Base-by-base conservation (phyloP, 2,797 vertebrate genomes). In the Corythornis leucogaster region DNA sequence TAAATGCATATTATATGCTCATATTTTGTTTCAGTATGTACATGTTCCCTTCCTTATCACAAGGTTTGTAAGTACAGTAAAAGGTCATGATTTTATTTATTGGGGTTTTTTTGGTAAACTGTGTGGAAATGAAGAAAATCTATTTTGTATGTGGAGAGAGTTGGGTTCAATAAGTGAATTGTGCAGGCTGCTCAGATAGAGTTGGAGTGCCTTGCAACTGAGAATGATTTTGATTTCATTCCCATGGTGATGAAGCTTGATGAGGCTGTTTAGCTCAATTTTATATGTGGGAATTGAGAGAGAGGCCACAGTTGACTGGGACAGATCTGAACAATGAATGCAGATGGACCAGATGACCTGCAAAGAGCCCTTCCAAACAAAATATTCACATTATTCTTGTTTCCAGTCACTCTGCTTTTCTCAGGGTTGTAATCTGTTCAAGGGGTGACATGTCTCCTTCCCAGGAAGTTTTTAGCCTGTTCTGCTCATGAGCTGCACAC, bases 191-290 rank as follows among this genome's bases (percentile, higher is more conserved):
- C 50, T 3, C 0, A 0, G 20, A 50, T 87, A 42, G 10, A 67
- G 15, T 26, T 50, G 25, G 57, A 68, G 54, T 54, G 15, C 31
- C 6, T 82, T 57, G 42, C 26, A 46, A 22, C 18, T 35, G 15
- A 5, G 43, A 20, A 18, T 17, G 64, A 85, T 46, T 85, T 82
- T 77, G 48, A 53, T 30, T 85, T 77, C 8, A 6, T 59, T 77
- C n/a, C n/a, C 73, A n/a, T 54, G 45, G 24, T 3, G 1, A 1
- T n/a, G 46, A 33, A 74, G 30, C 54, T 75, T 0, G 8, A 1
- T 74, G 59, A 80, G 21, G 21, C 43, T 79, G 6, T 87, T 51
- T 57, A 75, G 31, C 12, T 77, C 18, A 19, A 2, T 80, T 78
- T 85, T 59, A n/a, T 24, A 22, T 0, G 2, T 30, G 33, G 48